Evolutionary conservation across 2,113 vertebrate species (phyloP), one percentile per base, ranked within the genome.

Genomic region (Erythrocebus patas): DNA sequence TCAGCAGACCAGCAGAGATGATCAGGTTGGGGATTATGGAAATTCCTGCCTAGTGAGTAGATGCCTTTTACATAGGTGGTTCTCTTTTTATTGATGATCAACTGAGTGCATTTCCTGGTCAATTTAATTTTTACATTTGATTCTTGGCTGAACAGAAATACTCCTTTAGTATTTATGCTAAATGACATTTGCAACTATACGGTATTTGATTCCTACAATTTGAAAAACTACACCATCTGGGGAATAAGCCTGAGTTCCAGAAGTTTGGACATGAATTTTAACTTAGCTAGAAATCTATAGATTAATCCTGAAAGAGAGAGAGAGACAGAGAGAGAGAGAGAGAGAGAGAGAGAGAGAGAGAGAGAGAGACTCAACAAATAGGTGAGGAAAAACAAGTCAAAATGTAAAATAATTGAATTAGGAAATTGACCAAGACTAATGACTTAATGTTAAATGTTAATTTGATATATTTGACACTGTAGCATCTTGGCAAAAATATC

Each of bases 71-170:
- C 11, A 68, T 3, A 55, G 18, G n/a, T 75, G 55, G 38, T 30
- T 95, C 57, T 95, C 30, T 43, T 78, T 96, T 91, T 16, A 80
- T 48, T 86, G 83, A 82, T 64, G 18, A 92, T 82, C 43, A 32
- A 6, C 59, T 83, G 38, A 92, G 89, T 82, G 18, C 12, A 82
- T 72, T 91, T 93, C 30, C 40, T 87, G 10, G 25, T 61, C 66
- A 94, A 57, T 45, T 91, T 43, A 84, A 87, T 75, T 76, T 93
- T 88, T 57, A 38, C 61, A 79, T 23, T 93, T 78, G 38, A 72
- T 85, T 96, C 14, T 91, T 96, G 93, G 89, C 45, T 78, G 38
- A 81, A 76, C 57, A 87, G 66, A 92, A 91, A 93, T 30, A 57
- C 5, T 81, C 32, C 57, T 84, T 84, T 72, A 76, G 25, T 81